Evolutionary conservation across 2,888 invertebrate genomes (phyloP).

Genomic region (Xestia ashworthii): DNA sequence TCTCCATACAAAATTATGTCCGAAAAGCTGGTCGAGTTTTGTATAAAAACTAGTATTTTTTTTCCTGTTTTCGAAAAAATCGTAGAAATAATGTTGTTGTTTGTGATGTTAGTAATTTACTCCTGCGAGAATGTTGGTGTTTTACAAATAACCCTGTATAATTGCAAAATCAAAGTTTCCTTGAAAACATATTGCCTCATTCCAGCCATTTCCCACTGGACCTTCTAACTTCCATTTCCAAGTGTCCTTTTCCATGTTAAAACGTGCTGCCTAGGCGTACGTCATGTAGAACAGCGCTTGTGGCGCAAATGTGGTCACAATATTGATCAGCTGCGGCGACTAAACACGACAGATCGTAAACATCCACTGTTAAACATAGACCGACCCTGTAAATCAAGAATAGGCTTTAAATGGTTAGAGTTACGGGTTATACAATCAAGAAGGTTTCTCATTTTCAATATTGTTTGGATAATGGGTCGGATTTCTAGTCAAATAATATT

Average conservation of each 20-base stretch:
- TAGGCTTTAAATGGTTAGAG: constrained; percentile 18
- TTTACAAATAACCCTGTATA: no score
- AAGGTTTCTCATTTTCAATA: constrained; percentile 7
- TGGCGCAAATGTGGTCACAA: constrained; percentile 47
- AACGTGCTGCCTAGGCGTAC: constrained; percentile 4
- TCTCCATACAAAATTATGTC: no score
- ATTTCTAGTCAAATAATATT: not conserved
- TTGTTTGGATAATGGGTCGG: not conserved
- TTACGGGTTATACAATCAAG: not conserved
- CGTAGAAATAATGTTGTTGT: no score
- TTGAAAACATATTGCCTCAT: not conserved
- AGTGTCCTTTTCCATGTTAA: not conserved
- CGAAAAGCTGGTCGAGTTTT: no score
- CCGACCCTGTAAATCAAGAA: constrained; percentile 48
- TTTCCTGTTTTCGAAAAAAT: no score
- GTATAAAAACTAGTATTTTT: no score
- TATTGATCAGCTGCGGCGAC: constrained; percentile 52
- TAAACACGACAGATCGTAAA: constrained; percentile 54
- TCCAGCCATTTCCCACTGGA: not conserved
- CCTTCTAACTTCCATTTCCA: not conserved
- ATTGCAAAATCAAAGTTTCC: not conserved
- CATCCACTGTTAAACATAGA: constrained; percentile 36
- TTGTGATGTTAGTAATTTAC: no score
- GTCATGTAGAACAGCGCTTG: constrained; percentile 47
- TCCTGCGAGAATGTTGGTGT: no score